Evolutionary conservation across 2,113 vertebrate genomes (phyloP).

Genomic region (Dolichallabes microphthalmus): DNA sequence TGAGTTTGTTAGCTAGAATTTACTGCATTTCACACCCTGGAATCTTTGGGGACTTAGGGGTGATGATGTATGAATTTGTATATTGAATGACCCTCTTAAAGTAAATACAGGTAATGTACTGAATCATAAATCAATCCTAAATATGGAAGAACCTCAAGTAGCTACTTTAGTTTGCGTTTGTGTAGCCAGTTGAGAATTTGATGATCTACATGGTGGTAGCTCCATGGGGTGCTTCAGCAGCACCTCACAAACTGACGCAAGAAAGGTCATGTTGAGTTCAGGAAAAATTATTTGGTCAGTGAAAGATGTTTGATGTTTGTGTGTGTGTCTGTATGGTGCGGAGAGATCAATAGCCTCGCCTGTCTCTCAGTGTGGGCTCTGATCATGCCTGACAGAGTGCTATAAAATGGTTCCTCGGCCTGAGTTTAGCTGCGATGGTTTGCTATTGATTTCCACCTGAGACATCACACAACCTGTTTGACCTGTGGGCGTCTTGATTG

Average conservation of each 20-base stretch:
- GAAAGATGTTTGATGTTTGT: slow-evolving; percentile 9
- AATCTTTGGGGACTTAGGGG: background rate
- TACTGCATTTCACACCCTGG: no score
- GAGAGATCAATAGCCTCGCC: slow-evolving; percentile 37
- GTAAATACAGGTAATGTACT: background rate
- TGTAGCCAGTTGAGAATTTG: background rate
- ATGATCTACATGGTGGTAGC: no score
- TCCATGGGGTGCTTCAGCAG: background rate
- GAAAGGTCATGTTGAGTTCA: background rate
- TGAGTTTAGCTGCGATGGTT: slow-evolving; percentile 41
- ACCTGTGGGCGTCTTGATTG: background rate
- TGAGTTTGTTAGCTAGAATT: background rate
- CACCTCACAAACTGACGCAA: background rate
- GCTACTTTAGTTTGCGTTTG: background rate
- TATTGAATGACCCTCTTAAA: background rate
- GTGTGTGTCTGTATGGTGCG: slow-evolving; percentile 7
- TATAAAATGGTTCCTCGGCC: slow-evolving; percentile 48
- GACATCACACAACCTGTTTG: slow-evolving; percentile 4
- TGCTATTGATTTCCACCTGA: slow-evolving; percentile 42
- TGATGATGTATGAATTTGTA: background rate
- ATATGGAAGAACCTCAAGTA: background rate
- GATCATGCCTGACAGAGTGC: slow-evolving; percentile 49
- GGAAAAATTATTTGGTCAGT: slow-evolving; percentile 36
- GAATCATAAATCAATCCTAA: background rate
- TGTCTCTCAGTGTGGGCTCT: slow-evolving; percentile 34